phyloP scores from a whole-genome alignment of 30 jellyfish, hydroid and myxozoan species.

The Clytia hemisphaerica region DNA sequence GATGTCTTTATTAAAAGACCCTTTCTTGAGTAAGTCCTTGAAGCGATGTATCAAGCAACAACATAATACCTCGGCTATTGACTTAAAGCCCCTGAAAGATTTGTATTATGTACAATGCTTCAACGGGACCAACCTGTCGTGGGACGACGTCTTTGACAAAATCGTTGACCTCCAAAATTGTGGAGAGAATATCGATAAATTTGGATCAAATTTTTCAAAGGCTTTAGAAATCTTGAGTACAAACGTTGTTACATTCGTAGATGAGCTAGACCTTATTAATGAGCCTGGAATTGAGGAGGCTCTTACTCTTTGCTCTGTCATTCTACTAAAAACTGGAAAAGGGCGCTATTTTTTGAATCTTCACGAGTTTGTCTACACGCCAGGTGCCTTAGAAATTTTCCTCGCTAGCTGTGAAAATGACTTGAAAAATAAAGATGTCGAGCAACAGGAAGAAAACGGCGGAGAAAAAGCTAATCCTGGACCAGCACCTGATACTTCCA shows the following conservation, averaged over 20 bases:
- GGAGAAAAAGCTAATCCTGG: background rate
- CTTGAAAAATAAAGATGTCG: background rate
- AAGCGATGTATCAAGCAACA: too few species aligned
- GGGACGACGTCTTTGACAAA: slow-evolving; percentile 2
- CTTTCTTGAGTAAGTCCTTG: too few species aligned
- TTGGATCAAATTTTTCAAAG: background rate
- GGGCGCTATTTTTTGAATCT: background rate
- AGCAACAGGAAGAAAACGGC: background rate
- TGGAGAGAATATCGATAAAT: background rate
- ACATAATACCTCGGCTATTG: too few species aligned
- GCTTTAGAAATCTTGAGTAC: background rate
- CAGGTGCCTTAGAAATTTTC: background rate
- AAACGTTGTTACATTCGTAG: background rate
- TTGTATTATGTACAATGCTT: background rate
- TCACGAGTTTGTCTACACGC: background rate
- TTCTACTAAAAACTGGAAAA: too few species aligned
- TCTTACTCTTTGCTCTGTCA: too few species aligned
- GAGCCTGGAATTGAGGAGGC: too few species aligned
- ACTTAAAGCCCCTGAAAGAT: too few species aligned
- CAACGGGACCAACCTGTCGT: background rate
- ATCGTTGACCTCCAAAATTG: background rate
- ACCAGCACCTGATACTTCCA: background rate
- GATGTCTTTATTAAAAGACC: too few species aligned
- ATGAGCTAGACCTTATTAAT: too few species aligned
- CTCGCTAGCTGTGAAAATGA: background rate